Conservation (phyloP, 2,113 vertebrate genomes). For the Eidolon helvum region DNA sequence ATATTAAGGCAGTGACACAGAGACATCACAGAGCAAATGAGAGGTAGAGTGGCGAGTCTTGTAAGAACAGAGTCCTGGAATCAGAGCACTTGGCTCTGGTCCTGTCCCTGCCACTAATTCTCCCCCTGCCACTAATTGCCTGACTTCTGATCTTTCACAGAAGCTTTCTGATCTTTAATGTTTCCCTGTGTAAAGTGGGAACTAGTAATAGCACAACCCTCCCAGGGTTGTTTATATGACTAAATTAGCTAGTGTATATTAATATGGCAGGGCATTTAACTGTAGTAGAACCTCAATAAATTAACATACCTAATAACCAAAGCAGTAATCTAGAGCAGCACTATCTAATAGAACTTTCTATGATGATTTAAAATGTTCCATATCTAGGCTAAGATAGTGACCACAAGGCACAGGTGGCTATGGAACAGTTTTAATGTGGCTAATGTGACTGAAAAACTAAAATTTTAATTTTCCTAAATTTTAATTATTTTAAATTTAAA, state of each 20-base stretch:
- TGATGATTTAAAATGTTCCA: not conserved
- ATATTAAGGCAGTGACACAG: not conserved
- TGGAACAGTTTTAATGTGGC: not conserved
- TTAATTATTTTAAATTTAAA: constrained; percentile 10
- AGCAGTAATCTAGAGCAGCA: not conserved
- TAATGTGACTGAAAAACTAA: not conserved
- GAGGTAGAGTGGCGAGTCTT: rapidly evolving
- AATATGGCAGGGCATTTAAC: not conserved
- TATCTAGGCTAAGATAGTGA: not conserved
- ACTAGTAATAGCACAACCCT: not conserved
- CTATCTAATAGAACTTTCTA: not conserved
- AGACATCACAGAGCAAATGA: not conserved
- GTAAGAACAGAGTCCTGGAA: rapidly evolving
- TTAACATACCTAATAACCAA: not conserved
- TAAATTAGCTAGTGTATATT: not conserved
- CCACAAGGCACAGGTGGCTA: not conserved
- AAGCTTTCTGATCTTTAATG: not conserved
- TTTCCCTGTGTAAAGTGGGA: not conserved
- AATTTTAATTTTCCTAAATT: not conserved
- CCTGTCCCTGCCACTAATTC: rapidly evolving
- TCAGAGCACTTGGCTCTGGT: not conserved
- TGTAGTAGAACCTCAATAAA: not conserved
- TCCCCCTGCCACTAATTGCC: rapidly evolving
- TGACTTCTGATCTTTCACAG: not conserved
- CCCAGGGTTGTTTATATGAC: not conserved